A percentile compares a stretch with the other conserved stretches of the same genome.
phyloP scores from a whole-genome alignment of 2,113 vertebrate genomes.

The Catagonus wagneri region DNA sequence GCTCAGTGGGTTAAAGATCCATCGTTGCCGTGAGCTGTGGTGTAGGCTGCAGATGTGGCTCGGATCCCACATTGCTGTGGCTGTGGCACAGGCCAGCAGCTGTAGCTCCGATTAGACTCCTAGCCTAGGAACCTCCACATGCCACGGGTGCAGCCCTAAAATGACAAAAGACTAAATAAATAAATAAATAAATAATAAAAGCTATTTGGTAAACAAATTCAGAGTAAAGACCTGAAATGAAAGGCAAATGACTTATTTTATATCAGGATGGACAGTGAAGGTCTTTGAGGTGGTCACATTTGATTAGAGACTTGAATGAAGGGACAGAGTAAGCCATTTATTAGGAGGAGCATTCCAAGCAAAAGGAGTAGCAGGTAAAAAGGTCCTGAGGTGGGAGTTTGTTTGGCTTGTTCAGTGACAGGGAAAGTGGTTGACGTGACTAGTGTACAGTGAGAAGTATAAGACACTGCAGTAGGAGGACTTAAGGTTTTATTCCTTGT shows the following conservation, averaged over 20 bases:
- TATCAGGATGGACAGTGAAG: neutral
- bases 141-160: too few relatives aligned
- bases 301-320: conserved; percentile 21
- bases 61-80: too few relatives aligned
- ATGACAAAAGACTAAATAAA: too few relatives aligned
- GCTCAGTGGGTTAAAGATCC: too few relatives aligned
- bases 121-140: too few relatives aligned
- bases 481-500: neutral
- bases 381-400: neutral
- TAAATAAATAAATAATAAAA: too few relatives aligned
- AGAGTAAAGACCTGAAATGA: neutral
- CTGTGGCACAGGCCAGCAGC: too few relatives aligned
- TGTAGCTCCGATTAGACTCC: too few relatives aligned
- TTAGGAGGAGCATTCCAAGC: neutral
- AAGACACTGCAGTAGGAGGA: neutral
- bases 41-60: too few relatives aligned
- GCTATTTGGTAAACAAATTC: neutral
- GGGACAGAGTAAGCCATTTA: neutral
- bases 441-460: neutral
- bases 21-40: too few relatives aligned
- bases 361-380: neutral
- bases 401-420: neutral
- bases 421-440: neutral
- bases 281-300: neutral
- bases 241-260: neutral